Conservation (phyloP, 2,113 vertebrate genomes). For the Uria aalge region DNA sequence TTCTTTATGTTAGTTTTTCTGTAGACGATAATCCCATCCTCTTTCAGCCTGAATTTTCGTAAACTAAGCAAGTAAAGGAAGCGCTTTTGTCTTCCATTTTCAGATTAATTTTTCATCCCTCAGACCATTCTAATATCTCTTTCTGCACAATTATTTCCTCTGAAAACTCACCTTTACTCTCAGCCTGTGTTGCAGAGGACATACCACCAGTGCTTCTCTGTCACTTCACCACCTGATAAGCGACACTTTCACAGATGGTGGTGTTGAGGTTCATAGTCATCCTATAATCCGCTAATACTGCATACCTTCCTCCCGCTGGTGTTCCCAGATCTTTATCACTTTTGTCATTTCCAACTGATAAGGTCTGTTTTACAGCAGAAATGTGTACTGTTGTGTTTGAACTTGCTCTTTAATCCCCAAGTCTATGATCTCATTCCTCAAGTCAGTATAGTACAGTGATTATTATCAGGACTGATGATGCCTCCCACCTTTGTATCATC, state of each 20-base stretch:
- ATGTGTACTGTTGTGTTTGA: neutral
- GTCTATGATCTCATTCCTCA: neutral
- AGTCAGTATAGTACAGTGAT: neutral
- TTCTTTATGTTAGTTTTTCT: neutral
- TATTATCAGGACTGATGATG: neutral
- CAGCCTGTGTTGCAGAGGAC: neutral
- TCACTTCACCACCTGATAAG: neutral
- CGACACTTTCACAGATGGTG: neutral
- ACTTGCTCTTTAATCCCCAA: neutral
- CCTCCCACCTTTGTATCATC: neutral
- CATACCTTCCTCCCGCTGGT: neutral
- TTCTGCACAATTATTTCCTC: neutral
- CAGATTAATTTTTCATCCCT: neutral
- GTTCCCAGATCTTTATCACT: neutral
- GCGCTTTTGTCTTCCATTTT: neutral
- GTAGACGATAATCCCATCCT: neutral
- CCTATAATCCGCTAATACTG: neutral
- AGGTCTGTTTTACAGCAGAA: neutral
- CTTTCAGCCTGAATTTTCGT: neutral
- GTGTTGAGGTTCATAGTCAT: neutral
- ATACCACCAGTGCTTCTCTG: fast-evolving
- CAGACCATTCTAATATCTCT: neutral
- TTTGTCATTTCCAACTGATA: neutral
- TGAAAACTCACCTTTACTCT: neutral
- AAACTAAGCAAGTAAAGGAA: neutral